Evolutionary conservation across 2,113 vertebrate genomes (phyloP).

Genomic region (Fulica atra): DNA sequence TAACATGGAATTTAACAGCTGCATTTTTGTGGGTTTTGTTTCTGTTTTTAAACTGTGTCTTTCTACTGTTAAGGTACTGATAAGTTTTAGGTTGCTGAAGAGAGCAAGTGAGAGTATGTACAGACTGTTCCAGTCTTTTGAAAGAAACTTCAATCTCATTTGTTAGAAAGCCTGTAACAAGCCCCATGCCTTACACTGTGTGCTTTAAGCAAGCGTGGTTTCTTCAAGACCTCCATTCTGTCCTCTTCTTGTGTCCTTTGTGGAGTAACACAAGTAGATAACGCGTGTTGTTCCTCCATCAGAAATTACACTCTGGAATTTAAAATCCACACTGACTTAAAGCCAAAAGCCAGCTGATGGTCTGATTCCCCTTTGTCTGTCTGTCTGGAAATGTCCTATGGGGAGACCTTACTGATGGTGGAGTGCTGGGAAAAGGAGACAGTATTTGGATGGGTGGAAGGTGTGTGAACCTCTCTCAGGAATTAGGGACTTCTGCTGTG

Average conservation of each 20-base stretch:
- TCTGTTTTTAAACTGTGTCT: constrained; percentile 54
- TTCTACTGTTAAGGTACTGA: constrained; percentile 71
- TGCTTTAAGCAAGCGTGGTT: constrained; percentile 41
- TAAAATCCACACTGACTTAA: neutral
- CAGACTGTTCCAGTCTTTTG: neutral
- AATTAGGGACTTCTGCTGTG: constrained; percentile 33
- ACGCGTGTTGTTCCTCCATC: constrained; percentile 45
- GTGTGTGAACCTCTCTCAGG: constrained; percentile 45
- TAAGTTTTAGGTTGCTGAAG: constrained; percentile 27
- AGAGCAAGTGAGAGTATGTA: neutral
- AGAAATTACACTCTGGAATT: neutral
- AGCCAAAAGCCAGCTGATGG: neutral
- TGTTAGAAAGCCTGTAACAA: constrained; percentile 61
- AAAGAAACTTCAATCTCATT: constrained; percentile 28
- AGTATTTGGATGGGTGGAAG: neutral
- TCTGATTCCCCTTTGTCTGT: neutral
- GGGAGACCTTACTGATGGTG: neutral
- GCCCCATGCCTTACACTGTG: constrained; percentile 66
- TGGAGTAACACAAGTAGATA: neutral
- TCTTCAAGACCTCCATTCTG: constrained; percentile 30
- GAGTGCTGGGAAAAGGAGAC: neutral
- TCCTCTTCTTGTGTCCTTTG: neutral
- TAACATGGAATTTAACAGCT: neutral
- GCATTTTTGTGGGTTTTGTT: neutral
- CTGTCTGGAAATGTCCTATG: constrained; percentile 2